Evolutionary conservation across 2,888 invertebrate species (phyloP).

Genomic region (Erpobdella octoculata): DNA sequence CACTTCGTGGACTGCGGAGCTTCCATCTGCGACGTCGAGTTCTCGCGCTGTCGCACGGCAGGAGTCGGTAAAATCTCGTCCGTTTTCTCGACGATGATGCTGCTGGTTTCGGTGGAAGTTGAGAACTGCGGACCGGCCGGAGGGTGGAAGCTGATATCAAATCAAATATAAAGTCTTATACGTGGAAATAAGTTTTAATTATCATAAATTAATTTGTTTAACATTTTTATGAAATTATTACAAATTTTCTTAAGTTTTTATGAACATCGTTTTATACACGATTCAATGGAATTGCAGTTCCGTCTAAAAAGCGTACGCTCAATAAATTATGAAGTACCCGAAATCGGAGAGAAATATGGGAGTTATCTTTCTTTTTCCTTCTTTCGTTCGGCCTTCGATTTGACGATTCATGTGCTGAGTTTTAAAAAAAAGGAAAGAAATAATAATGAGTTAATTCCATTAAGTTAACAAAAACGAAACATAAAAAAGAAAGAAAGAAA

Average conservation of each 20-base stretch:
- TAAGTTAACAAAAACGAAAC: too few species aligned
- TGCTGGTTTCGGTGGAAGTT: conserved; percentile 69
- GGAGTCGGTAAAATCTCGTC: conserved; percentile 48
- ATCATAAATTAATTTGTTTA: neutral
- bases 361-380: conserved; percentile 88
- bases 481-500: too few species aligned
- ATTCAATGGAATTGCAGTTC: too few species aligned
- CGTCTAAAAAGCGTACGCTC: too few species aligned
- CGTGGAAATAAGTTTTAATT: neutral
- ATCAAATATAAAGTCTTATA: neutral
- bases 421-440: too few species aligned
- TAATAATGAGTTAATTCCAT: too few species aligned
- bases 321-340: conserved; percentile 49
- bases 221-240: too few species aligned
- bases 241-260: too few species aligned
- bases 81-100: conserved; percentile 70
- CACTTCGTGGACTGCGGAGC: neutral
- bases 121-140: conserved; percentile 59
- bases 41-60: conserved; percentile 20
- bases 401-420: conserved; percentile 55
- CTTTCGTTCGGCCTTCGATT: conserved; percentile 84
- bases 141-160: conserved; percentile 15
- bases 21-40: conserved; percentile 10
- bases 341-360: conserved; percentile 79
- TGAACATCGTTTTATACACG: too few species aligned